Percentiles rank a stretch among this genome's conserved stretches.
Conservation (phyloP, 2,888 invertebrate species). For the Odiellus spinosus region DNA sequence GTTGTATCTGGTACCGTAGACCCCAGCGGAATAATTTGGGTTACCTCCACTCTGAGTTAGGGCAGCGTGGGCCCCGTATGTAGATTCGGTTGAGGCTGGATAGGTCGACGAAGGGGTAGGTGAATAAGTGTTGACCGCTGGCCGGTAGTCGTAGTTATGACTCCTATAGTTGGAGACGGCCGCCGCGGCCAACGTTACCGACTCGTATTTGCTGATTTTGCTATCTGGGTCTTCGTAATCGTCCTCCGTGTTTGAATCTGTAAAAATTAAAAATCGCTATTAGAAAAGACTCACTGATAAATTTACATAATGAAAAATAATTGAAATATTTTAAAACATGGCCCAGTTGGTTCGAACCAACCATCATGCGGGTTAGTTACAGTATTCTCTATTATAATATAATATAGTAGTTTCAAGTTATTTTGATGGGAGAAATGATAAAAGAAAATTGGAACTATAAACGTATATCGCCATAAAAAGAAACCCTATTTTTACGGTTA, state of each 20-base stretch:
- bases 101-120: conserved; percentile 4
- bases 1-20: neutral
- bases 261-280: neutral
- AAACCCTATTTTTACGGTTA: no score
- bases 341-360: no score
- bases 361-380: no score
- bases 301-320: no score
- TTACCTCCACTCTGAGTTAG: neutral
- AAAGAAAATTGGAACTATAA: no score
- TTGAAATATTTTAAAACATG: no score
- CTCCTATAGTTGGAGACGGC: neutral
- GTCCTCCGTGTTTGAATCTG: conserved; percentile 4
- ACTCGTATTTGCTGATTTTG: neutral
- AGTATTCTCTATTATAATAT: no score
- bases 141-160: conserved; percentile 3
- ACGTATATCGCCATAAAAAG: no score
- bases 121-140: conserved; percentile 5
- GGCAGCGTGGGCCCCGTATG: conserved; percentile 1
- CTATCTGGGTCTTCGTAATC: conserved; percentile 4
- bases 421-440: no score
- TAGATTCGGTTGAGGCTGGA: conserved; percentile 1
- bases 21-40: neutral
- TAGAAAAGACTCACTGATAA: no score
- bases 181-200: neutral
- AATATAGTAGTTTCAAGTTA: no score